A percentile compares a stretch with the other conserved stretches of the same genome.
These are phyloP conservation scores for Apostichopus californicus DNA, from an alignment of 35 echinoderm and acorn worm species.

Conservation along the genomic window DNA sequence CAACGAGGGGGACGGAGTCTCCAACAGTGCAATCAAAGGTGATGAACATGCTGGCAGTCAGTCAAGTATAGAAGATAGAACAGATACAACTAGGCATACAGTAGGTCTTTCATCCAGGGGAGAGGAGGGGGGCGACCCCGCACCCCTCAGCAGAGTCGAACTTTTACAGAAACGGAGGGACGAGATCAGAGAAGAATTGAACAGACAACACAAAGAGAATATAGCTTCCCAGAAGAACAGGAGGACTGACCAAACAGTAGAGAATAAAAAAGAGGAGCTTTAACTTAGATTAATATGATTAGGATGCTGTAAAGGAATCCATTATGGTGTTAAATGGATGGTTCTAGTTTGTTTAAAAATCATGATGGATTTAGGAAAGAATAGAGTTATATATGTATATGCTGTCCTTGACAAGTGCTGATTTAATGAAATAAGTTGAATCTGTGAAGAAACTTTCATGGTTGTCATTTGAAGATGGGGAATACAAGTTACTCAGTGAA, in stretches of 20 bases:
- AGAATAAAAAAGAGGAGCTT: not conserved
- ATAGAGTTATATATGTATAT: no score
- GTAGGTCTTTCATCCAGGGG: conserved; percentile 5
- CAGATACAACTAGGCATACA: not conserved
- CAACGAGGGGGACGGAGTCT: not conserved
- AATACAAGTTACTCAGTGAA: no score
- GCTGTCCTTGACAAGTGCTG: no score
- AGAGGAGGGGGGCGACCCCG: not conserved
- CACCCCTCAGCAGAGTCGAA: not conserved
- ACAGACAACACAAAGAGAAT: not conserved
- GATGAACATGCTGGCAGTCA: not conserved
- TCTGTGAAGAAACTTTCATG: no score
- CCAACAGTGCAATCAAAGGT: conserved; percentile 1
- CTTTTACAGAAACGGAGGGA: conserved; percentile 6
- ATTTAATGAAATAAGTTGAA: no score
- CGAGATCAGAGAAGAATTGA: conserved; percentile 19
- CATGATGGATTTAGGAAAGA: no score
- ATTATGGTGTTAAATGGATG: not conserved
- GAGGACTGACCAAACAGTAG: not conserved
- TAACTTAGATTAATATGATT: not conserved
- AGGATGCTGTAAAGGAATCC: not conserved
- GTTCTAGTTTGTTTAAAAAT: no score
- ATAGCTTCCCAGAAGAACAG: not conserved
- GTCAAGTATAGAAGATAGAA: not conserved
- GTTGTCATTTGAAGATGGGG: no score